These are phyloP conservation scores for Digitonthophagus gazella DNA, from an alignment of 2,888 invertebrate species.

Conservation along the genomic window DNA sequence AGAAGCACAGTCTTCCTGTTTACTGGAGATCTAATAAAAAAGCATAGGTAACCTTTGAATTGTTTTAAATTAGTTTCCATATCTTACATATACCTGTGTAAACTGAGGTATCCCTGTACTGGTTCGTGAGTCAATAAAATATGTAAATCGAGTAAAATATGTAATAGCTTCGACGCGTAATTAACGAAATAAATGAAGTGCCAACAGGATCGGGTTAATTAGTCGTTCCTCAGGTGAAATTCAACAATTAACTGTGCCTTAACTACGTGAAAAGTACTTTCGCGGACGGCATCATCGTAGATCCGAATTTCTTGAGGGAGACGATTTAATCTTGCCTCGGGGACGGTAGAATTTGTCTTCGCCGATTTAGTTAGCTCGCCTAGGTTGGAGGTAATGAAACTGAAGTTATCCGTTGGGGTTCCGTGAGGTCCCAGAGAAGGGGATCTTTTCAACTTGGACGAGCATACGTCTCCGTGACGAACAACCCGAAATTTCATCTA, in stretches of 20 bases:
- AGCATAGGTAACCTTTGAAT: no score
- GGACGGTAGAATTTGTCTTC: constrained; percentile 11
- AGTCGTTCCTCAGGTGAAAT: background rate
- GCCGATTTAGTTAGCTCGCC: constrained; percentile 17
- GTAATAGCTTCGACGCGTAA: background rate
- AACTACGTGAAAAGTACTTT: background rate
- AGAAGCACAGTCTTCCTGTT: no score
- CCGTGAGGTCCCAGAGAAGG: background rate
- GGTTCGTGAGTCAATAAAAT: no score
- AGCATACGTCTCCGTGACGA: background rate
- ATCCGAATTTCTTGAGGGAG: background rate
- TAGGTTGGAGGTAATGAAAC: constrained; percentile 17
- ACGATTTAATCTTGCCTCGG: constrained; percentile 11
- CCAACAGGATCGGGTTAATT: background rate
- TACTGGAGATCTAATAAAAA: no score
- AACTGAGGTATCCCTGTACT: no score
- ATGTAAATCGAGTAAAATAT: no score
- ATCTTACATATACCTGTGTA: no score
- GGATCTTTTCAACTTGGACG: background rate
- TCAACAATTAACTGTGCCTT: background rate
- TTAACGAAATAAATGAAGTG: background rate
- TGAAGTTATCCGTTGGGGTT: constrained; percentile 15
- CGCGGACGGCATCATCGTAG: background rate
- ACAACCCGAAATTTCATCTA: background rate
- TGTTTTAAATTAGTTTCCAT: no score